Conservation (phyloP, 1,140 invertebrate species). For the Dinoponera quadriceps region DNA sequence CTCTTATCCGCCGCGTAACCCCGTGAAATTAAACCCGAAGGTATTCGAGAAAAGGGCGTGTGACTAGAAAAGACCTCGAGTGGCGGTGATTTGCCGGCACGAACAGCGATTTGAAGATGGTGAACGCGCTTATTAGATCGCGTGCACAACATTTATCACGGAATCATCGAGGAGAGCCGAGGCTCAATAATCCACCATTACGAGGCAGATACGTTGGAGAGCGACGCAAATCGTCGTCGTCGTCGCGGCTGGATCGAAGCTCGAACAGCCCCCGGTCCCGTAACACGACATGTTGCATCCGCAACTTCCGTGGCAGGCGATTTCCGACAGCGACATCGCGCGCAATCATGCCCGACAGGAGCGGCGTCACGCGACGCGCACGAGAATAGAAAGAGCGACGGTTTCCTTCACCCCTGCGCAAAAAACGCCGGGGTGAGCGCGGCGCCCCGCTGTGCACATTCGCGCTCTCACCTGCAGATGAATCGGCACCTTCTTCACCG, state of each 20-base stretch:
- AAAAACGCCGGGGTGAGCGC: not conserved
- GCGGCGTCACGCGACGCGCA: not conserved
- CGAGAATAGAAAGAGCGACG: conserved; percentile 29
- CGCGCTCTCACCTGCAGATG: conserved; percentile 93
- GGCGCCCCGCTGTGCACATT: not conserved
- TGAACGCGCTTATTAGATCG: too few species aligned
- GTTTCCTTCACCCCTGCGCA: not conserved
- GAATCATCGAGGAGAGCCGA: too few species aligned
- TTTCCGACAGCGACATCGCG: not conserved
- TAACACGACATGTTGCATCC: not conserved
- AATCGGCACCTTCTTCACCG: conserved; percentile 97
- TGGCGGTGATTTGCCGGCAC: too few species aligned
- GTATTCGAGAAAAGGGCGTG: too few species aligned
- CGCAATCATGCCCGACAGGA: not conserved
- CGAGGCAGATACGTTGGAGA: too few species aligned
- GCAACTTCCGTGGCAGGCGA: not conserved
- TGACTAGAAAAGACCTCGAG: too few species aligned
- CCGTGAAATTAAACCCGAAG: not conserved
- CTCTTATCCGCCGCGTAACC: not conserved
- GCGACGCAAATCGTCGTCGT: not conserved
- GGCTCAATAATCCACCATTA: too few species aligned
- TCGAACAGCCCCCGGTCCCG: not conserved
- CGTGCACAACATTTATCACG: too few species aligned
- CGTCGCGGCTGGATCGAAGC: not conserved
- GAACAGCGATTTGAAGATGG: too few species aligned